Conservation (phyloP, 2,888 invertebrate genomes). For the Empis livida region DNA sequence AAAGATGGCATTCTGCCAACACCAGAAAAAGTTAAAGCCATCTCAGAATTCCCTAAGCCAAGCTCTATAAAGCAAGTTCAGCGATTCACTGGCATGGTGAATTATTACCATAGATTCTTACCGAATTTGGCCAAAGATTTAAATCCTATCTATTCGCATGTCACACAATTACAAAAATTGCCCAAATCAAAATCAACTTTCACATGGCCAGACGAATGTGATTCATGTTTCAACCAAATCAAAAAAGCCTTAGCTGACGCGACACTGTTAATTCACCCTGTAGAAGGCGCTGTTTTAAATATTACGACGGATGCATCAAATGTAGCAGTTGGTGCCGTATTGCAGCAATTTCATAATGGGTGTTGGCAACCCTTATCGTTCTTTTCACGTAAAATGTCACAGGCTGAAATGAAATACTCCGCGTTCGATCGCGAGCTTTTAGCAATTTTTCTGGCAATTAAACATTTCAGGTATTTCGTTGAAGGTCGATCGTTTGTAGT, state of each 20-base stretch:
- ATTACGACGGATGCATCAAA: slow-evolving; percentile 24
- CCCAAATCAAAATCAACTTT: slow-evolving; percentile 1
- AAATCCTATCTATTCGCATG: slow-evolving; percentile 2
- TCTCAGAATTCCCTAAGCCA: not conserved
- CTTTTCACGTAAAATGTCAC: slow-evolving; percentile 4
- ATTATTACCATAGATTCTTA: slow-evolving; percentile 5
- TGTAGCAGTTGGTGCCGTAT: slow-evolving; percentile 24
- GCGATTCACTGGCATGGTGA: slow-evolving; percentile 1
- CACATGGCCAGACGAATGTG: not conserved
- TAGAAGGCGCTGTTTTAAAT: slow-evolving; percentile 15
- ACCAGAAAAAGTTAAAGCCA: not conserved
- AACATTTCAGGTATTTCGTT: slow-evolving; percentile 25
- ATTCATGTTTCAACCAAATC: not conserved
- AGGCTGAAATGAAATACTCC: slow-evolving; percentile 1
- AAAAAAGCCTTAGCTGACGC: slow-evolving; percentile 9
- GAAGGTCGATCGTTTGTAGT: slow-evolving; percentile 21
- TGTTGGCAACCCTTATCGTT: slow-evolving; percentile 16
- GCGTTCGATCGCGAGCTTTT: slow-evolving; percentile 6
- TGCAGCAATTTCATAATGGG: slow-evolving; percentile 21
- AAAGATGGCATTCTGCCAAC: not conserved
- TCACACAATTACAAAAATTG: not conserved
- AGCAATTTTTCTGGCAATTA: slow-evolving; percentile 14
- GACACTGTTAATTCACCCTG: slow-evolving; percentile 24
- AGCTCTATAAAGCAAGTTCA: not conserved
- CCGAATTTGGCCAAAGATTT: slow-evolving; percentile 1